These are phyloP conservation scores for Antheraea yamamai DNA, from an alignment of 2,888 invertebrate genomes.

Conservation along the genomic window DNA sequence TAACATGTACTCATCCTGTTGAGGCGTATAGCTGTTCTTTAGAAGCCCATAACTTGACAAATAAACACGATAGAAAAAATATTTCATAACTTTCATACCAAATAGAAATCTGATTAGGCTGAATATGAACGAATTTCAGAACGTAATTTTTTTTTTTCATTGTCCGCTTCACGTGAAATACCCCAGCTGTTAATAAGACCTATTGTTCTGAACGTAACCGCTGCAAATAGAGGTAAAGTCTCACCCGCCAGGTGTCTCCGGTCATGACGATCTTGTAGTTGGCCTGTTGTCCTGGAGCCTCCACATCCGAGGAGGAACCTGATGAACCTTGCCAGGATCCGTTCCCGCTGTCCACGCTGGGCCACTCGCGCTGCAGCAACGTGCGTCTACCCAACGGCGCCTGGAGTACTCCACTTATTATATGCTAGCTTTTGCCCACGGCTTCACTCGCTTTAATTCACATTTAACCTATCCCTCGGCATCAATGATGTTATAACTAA, in stretches of 20 bases:
- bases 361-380: conserved; percentile 46
- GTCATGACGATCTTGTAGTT: conserved; percentile 70
- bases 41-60: no score
- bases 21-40: no score
- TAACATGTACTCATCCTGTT: no score
- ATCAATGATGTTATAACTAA: no score
- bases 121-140: no score
- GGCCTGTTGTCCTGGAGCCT: conserved; percentile 37
- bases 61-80: no score
- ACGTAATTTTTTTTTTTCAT: no score
- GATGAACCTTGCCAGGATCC: conserved; percentile 50
- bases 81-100: no score
- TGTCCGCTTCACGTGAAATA: no score
- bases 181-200: neutral
- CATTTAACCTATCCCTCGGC: no score
- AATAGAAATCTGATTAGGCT: no score
- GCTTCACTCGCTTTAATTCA: no score
- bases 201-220: neutral
- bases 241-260: conserved; percentile 70
- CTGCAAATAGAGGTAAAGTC: neutral
- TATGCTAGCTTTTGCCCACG: neutral
- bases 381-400: conserved; percentile 56
- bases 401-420: conserved; percentile 34
- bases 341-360: conserved; percentile 54
- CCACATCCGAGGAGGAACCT: conserved; percentile 36